Conservation (phyloP, 1,140 invertebrate genomes). For the Ostrea edulis region DNA sequence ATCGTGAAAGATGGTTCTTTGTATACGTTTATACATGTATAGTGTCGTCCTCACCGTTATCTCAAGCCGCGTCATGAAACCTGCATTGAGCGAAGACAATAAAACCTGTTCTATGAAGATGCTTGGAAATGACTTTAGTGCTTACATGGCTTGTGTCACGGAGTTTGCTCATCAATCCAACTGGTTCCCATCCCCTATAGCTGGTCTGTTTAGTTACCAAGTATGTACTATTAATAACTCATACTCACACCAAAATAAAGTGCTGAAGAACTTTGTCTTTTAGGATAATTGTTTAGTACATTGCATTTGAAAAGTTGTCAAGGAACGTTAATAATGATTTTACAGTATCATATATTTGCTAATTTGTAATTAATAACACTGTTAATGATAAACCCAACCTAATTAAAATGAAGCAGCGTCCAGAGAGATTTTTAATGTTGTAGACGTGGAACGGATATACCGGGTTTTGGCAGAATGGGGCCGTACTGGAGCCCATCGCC, state of each 20-base stretch:
- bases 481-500: slow-evolving; percentile 58
- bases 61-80: no score
- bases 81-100: no score
- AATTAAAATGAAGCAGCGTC: not conserved
- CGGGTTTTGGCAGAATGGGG: slow-evolving; percentile 68
- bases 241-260: no score
- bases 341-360: not conserved
- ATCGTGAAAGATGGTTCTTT: no score
- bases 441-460: slow-evolving; percentile 68
- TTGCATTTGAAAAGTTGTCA: no score
- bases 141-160: slow-evolving; percentile 51
- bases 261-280: no score
- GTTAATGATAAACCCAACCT: not conserved
- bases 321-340: not conserved
- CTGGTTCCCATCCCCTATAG: slow-evolving; percentile 57
- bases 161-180: slow-evolving; percentile 55
- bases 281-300: no score
- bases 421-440: not conserved
- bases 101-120: slow-evolving; percentile 48
- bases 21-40: no score
- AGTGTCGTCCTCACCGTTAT: no score
- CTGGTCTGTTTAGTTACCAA: slow-evolving; percentile 55
- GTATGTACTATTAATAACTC: slow-evolving; percentile 13
- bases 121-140: slow-evolving; percentile 49
- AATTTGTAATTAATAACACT: not conserved